Evolutionary conservation across 2,113 vertebrate genomes (phyloP).

Genomic region (Apeltes quadracus): DNA sequence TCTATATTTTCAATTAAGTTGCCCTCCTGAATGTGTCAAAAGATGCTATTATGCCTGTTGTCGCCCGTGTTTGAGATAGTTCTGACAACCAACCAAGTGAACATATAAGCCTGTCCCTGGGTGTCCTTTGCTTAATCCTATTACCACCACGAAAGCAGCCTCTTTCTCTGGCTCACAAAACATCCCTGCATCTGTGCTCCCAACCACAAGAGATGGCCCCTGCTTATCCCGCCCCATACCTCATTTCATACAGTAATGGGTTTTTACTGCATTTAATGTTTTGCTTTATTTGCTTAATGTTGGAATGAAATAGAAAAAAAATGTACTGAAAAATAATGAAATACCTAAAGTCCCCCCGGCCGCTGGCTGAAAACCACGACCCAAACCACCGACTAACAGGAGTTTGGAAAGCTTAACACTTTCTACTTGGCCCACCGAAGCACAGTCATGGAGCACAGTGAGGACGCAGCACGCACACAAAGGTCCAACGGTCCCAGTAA

Average conservation of each 20-base stretch:
- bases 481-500: slow-evolving; percentile 3
- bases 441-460: slow-evolving; percentile 29
- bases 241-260: slow-evolving; percentile 67
- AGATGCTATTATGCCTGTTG: slow-evolving; percentile 56
- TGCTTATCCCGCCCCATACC: slow-evolving; percentile 65
- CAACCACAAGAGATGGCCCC: slow-evolving; percentile 57
- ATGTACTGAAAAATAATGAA: slow-evolving; percentile 62
- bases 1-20: slow-evolving; percentile 83
- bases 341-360: slow-evolving; percentile 32
- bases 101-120: slow-evolving; percentile 72
- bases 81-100: slow-evolving; percentile 72
- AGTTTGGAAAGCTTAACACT: slow-evolving; percentile 63
- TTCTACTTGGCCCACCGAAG: slow-evolving; percentile 49
- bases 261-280: slow-evolving; percentile 64
- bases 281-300: slow-evolving; percentile 75
- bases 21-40: slow-evolving; percentile 60
- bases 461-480: slow-evolving; percentile 27
- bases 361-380: slow-evolving; percentile 67
- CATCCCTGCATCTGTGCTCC: slow-evolving; percentile 65
- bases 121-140: slow-evolving; percentile 78
- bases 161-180: slow-evolving; percentile 70
- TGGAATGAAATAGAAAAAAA: slow-evolving; percentile 64
- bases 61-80: slow-evolving; percentile 59
- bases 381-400: slow-evolving; percentile 7
- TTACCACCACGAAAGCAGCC: slow-evolving; percentile 72